Evolutionary conservation across 2,888 invertebrate species (phyloP), one percentile per base, ranked within the genome.

Genomic region (Philonicus albiceps): DNA sequence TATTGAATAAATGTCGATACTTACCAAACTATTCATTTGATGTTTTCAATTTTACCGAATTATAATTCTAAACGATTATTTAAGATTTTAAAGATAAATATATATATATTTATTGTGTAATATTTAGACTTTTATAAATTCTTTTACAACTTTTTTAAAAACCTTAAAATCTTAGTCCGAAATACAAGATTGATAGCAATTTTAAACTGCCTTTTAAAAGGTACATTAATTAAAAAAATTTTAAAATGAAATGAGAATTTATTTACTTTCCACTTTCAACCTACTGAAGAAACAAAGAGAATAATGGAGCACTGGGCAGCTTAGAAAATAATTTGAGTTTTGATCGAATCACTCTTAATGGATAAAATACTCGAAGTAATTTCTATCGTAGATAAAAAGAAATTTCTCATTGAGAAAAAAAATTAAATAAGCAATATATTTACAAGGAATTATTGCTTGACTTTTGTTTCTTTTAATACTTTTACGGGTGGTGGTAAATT

Each of bases 161-260:
- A 81, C 34, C 81, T 81, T 81, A 64, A 84, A 73, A 84, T 84
- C 49, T 84, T 73, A 84, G 40, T 86, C 40, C 49, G 75, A 75
- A 86, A 64, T 87, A 87, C 86, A 87, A 86, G 86, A 53, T 34
- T 87, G 80, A 88, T 89, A 89, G 90, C 90, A 91, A 91, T 91
- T 91, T 91, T 91, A 90, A 91, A 91, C 91, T 91, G 91, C 91
- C 90, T 90, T 43, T 91, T 89, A 91, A 11, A 91, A 92, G 91
- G 91, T 91, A 91, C 91, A 90, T 89, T 88, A 89, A 89, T 88
- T 87, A 87, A 88, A 88, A 86, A 86, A 80, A 64, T 87, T 22
- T 84, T 73, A 86, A 55, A 27, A 64, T 22, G 64, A 64, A 64
- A 64, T 27, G 7, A 64, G 19, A 11, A 64, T 6, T 53, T 4